These are phyloP conservation scores for Pangasianodon hypophthalmus DNA, from an alignment of 2,113 vertebrate species.

Conservation along the genomic window DNA sequence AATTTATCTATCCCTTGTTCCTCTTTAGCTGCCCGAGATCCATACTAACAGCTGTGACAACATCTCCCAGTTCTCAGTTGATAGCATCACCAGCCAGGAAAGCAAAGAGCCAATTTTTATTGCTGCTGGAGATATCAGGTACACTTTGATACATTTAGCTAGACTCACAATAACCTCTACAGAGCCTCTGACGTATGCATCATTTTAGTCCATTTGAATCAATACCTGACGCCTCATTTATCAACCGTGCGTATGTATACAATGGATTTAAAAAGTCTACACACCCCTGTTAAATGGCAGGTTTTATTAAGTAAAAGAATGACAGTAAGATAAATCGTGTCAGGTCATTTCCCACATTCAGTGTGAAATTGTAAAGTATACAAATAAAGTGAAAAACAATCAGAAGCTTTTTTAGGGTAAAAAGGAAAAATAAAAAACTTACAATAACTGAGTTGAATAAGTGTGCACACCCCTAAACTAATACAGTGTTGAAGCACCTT, in stretches of 20 bases:
- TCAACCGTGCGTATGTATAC: neutral
- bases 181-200: neutral
- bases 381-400: no score
- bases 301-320: no score
- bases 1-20: neutral
- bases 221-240: neutral
- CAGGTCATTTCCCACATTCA: no score
- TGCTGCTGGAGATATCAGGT: constrained; percentile 94
- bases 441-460: no score
- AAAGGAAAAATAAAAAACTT: no score
- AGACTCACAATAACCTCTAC: neutral
- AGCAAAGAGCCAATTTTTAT: constrained; percentile 95
- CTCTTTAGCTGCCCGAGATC: constrained; percentile 82
- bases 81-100: constrained; percentile 97
- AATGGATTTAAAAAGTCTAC: no score
- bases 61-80: constrained; percentile 98
- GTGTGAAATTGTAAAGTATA: no score
- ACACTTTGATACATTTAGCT: neutral
- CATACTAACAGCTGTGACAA: constrained; percentile 97
- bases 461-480: no score
- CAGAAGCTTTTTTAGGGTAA: no score
- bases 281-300: no score
- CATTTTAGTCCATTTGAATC: neutral
- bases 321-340: no score
- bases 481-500: no score